A percentile compares a stretch with the other conserved stretches of the same genome.
Conservation (phyloP, 2,113 vertebrate species). For the Sceloporus tristichus region DNA sequence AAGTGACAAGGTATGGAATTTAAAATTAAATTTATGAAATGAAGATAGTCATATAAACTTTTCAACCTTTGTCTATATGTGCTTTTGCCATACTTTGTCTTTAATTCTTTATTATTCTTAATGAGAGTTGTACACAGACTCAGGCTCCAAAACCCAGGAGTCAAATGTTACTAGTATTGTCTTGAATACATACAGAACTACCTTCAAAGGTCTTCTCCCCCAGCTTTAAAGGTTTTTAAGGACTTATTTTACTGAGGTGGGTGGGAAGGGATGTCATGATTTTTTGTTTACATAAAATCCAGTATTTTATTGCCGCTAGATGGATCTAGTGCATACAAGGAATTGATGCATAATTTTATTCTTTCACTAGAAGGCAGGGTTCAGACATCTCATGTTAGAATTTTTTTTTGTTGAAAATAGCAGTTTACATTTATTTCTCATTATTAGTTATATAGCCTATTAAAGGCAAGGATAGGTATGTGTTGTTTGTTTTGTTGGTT, state of each 20-base stretch:
- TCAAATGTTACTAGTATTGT: background rate
- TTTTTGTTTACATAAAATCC: background rate
- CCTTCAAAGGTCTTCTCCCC: background rate
- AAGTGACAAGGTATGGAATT: background rate
- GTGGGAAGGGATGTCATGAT: background rate
- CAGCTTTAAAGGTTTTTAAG: background rate
- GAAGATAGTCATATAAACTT: background rate
- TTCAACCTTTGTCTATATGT: background rate
- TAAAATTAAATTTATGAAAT: background rate
- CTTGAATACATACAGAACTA: background rate
- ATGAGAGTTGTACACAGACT: background rate
- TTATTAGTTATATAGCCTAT: rapidly evolving
- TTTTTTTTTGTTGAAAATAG: background rate
- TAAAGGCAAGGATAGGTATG: background rate
- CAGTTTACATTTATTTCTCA: background rate
- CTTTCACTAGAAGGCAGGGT: background rate
- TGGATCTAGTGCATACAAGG: background rate
- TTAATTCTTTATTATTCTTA: background rate
- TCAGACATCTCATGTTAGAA: background rate
- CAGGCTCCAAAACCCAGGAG: background rate
- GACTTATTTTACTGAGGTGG: background rate
- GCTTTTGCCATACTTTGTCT: conserved; percentile 7
- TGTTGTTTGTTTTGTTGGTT: background rate
- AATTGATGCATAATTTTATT: background rate
- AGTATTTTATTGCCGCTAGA: background rate